These are phyloP conservation scores for Nixonia krombeini DNA, from an alignment of 1,140 invertebrate species.

Conservation along the genomic window DNA sequence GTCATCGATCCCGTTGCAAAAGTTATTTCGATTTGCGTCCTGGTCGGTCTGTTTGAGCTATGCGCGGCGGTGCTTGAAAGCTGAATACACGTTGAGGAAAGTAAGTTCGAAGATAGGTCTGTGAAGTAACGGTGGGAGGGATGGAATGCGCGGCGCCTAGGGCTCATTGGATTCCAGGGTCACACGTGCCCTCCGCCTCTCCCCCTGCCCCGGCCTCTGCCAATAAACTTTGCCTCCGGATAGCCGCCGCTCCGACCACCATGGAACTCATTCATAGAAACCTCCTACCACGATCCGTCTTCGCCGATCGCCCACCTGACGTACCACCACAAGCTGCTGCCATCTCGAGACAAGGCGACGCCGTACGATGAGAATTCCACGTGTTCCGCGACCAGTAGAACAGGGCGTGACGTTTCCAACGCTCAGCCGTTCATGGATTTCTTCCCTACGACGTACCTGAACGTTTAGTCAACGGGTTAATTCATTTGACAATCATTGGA, in stretches of 20 bases:
- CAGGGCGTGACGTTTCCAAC: not conserved
- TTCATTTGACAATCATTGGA: too few species aligned
- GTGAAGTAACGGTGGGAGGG: constrained; percentile 52
- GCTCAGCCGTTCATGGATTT: too few species aligned
- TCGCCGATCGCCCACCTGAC: not conserved
- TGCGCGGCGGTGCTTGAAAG: constrained; percentile 52
- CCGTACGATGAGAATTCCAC: not conserved
- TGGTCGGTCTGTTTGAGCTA: constrained; percentile 26
- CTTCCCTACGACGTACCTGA: too few species aligned
- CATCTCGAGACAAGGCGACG: constrained; percentile 22
- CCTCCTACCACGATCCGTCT: constrained; percentile 64
- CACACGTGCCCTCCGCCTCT: constrained; percentile 69
- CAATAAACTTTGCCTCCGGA: constrained; percentile 70
- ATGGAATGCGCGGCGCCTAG: constrained; percentile 76
- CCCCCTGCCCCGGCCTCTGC: constrained; percentile 58
- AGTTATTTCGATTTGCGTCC: constrained; percentile 24
- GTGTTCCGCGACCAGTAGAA: not conserved
- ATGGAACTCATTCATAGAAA: constrained; percentile 71
- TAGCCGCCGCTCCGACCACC: constrained; percentile 71
- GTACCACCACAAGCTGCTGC: constrained; percentile 24
- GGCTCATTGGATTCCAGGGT: constrained; percentile 74
- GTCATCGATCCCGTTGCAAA: not conserved
- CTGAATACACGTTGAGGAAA: constrained; percentile 60
- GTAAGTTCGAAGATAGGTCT: constrained; percentile 58
- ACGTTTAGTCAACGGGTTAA: too few species aligned